A percentile compares a stretch with the other conserved stretches of the same genome.
These are phyloP conservation scores for Caenorhabditis drosophilae DNA, from an alignment of 2,888 invertebrate species.

Conservation along the genomic window DNA sequence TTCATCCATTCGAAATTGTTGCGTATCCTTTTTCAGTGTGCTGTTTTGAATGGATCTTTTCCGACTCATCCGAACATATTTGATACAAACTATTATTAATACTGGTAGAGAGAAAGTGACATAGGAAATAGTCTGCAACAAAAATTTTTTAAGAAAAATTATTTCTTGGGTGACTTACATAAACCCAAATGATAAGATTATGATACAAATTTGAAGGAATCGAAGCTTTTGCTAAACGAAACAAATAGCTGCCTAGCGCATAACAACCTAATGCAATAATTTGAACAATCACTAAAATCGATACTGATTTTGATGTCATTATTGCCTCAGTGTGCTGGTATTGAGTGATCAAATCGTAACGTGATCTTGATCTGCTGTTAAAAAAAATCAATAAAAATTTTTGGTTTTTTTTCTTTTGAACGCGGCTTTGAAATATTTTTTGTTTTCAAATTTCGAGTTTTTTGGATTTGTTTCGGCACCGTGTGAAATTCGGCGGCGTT, in stretches of 20 bases:
- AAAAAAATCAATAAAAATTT: too few species aligned
- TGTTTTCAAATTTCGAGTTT: too few species aligned
- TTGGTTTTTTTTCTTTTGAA: too few species aligned
- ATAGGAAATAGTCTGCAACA: constrained; percentile 21
- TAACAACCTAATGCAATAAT: neutral
- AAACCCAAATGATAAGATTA: constrained; percentile 10
- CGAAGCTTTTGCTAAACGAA: neutral
- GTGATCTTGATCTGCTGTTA: too few species aligned
- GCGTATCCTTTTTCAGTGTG: constrained; percentile 16
- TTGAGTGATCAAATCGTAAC: neutral
- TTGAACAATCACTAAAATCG: neutral
- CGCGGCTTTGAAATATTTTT: too few species aligned
- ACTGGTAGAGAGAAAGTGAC: constrained; percentile 15
- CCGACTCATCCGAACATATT: constrained; percentile 5
- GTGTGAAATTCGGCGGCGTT: too few species aligned
- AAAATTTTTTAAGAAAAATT: neutral
- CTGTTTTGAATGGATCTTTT: constrained; percentile 25
- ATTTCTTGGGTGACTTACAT: constrained; percentile 8
- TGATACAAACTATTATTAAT: constrained; percentile 15
- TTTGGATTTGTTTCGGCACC: too few species aligned
- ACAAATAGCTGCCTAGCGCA: neutral
- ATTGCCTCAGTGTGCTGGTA: neutral
- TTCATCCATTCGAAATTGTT: constrained; percentile 21
- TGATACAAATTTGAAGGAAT: constrained; percentile 1
- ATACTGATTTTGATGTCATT: constrained; percentile 1